Evolutionary conservation across 1,140 invertebrate species (phyloP), one percentile per base, ranked within the genome.

Genomic region (Trachymyrmex cornetzi): DNA sequence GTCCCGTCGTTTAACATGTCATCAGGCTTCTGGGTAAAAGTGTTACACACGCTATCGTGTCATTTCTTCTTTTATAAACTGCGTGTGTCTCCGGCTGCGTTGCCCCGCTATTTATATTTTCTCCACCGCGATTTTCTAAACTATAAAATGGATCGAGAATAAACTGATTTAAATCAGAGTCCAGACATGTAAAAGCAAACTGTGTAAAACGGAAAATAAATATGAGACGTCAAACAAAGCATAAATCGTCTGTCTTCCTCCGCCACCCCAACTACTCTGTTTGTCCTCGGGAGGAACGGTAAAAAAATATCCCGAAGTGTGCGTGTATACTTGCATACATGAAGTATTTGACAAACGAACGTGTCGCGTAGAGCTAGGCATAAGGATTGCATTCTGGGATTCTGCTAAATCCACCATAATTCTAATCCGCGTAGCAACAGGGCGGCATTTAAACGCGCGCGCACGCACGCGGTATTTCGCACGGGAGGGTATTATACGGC

Each of bases 391-490:
- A 38, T 72, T 86, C 66, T n/a, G 69, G 44, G 34, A 82, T 67
- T 82, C 77, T 72, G 44, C 30, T 61, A 48, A 71, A 82, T 38
- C 50, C 50, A 86, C 22, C 38, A 27, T 61, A 71, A 86, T 71
- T 86, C 38, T 64, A 82, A 82, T 44, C 80, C 69, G 69, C 80
- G 55, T 84, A 74, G 80, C 69, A 84, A 84, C 80, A 74, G 38
- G 38, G 67, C 53, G 53, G 12, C 16, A 48, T 82, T 72, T 72
- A 82, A 72, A 72, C 34, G 53, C 53, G 30, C 64, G 44, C 24
- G 24, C 16, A 19, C 48, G 24, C 24, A 30, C 12, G 30, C 34
- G 63, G 27, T 24, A 55, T 64, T 79, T 79, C 38, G 66, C 44
- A 53, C 48, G 48, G 24, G 22, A 19, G 16, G 30, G 16, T 48